These are phyloP conservation scores for Scaptomyza tumidula DNA, from an alignment of 2,888 invertebrate species.

Conservation along the genomic window DNA sequence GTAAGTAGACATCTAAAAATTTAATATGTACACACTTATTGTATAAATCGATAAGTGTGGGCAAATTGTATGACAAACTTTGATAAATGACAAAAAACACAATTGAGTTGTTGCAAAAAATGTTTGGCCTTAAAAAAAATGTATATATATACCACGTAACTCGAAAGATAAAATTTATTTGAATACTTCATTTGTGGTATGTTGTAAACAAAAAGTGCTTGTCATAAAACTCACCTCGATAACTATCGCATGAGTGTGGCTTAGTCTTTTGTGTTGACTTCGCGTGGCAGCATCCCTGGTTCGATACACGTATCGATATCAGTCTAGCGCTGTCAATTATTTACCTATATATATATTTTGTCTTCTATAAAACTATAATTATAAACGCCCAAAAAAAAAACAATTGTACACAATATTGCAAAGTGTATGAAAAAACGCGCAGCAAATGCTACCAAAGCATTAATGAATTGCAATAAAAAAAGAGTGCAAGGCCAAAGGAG, in stretches of 20 bases:
- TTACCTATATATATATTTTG: slow-evolving; percentile 63
- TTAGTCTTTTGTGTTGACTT: slow-evolving; percentile 26
- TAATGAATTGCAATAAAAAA: slow-evolving; percentile 48
- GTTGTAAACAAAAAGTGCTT: neutral
- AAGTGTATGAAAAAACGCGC: slow-evolving; percentile 42
- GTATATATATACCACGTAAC: neutral
- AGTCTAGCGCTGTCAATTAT: slow-evolving; percentile 64
- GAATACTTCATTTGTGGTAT: neutral
- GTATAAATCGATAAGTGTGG: neutral
- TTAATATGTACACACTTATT: slow-evolving; percentile 1
- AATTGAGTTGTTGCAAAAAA: neutral
- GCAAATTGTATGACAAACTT: slow-evolving; percentile 6
- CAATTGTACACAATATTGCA: slow-evolving; percentile 45
- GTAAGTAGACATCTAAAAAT: neutral
- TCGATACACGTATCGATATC: slow-evolving; percentile 59
- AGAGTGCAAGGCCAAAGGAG: slow-evolving; percentile 58
- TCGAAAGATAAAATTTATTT: neutral
- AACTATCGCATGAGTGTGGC: slow-evolving; percentile 21
- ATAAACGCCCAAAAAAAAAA: slow-evolving; percentile 57
- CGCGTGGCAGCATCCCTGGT: slow-evolving; percentile 48
- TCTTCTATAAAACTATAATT: slow-evolving; percentile 53
- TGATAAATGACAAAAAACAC: neutral
- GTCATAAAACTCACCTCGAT: slow-evolving; percentile 21
- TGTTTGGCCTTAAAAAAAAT: neutral
- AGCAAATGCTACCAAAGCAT: slow-evolving; percentile 40